These are phyloP conservation scores for Pomacea maculata DNA, from an alignment of 1,140 invertebrate species.

Conservation along the genomic window DNA sequence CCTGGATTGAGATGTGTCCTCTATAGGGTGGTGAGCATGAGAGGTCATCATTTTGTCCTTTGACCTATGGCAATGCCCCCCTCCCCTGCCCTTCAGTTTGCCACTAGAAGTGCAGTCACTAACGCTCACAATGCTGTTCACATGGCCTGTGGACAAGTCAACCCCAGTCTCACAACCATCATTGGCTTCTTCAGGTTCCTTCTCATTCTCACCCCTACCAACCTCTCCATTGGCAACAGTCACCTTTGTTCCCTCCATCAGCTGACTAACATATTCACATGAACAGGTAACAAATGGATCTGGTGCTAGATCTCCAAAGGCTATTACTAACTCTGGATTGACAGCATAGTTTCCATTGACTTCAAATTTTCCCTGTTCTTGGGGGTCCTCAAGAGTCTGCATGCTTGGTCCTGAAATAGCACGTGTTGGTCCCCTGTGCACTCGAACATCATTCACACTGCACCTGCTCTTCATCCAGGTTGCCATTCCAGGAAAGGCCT, in stretches of 20 bases:
- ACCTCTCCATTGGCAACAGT: background rate
- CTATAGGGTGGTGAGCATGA: background rate
- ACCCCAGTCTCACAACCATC: background rate
- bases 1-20: background rate
- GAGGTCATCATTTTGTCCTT: background rate
- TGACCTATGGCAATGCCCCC: constrained; percentile 10
- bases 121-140: background rate
- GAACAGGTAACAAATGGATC: background rate
- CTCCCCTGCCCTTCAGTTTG: constrained; percentile 16
- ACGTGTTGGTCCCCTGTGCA: constrained; percentile 1
- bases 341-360: constrained; percentile 24
- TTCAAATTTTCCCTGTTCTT: constrained; percentile 15
- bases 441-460: constrained; percentile 27
- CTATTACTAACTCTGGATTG: constrained; percentile 18
- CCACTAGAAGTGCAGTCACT: background rate
- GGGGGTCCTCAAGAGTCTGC: background rate
- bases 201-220: background rate
- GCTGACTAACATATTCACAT: constrained; percentile 4
- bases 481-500: constrained; percentile 22
- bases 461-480: constrained; percentile 19
- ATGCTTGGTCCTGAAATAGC: background rate
- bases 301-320: background rate
- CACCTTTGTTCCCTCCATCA: background rate
- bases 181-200: background rate
- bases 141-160: background rate